Percentiles rank a stretch among this genome's conserved stretches.
Evolutionary conservation across 2,888 invertebrate genomes (phyloP).

Genomic region (Oxycera nigricornis): DNA sequence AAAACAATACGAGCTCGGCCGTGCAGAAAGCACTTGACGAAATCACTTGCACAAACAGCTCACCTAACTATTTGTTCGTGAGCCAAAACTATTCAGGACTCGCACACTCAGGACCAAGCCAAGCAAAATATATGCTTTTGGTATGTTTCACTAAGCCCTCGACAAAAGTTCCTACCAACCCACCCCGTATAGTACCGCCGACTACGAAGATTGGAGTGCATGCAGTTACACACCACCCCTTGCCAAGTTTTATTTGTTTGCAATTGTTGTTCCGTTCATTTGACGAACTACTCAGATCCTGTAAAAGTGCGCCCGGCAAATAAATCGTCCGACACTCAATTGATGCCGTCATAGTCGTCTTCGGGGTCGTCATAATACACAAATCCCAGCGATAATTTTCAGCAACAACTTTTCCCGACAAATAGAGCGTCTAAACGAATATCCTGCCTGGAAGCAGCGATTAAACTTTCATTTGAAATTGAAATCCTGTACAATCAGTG

Average conservation of each 20-base stretch:
- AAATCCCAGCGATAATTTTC: conserved; percentile 3
- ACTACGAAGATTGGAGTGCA: too few relatives aligned
- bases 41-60: background rate
- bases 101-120: background rate
- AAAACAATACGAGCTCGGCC: background rate
- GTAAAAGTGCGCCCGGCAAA: background rate
- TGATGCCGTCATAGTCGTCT: background rate
- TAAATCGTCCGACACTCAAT: background rate
- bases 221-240: background rate
- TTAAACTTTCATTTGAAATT: background rate
- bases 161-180: background rate
- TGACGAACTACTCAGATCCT: background rate
- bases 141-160: background rate
- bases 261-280: background rate
- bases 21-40: background rate
- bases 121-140: conserved; percentile 3
- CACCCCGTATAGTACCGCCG: background rate
- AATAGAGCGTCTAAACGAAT: background rate
- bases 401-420: background rate
- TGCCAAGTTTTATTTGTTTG: background rate
- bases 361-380: too few relatives aligned
- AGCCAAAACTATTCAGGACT: background rate
- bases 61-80: background rate
- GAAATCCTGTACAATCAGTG: background rate
- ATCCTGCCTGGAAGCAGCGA: background rate